Base-by-base conservation (phyloP, 2,113 vertebrate genomes). In the Pachyramphus minor region DNA sequence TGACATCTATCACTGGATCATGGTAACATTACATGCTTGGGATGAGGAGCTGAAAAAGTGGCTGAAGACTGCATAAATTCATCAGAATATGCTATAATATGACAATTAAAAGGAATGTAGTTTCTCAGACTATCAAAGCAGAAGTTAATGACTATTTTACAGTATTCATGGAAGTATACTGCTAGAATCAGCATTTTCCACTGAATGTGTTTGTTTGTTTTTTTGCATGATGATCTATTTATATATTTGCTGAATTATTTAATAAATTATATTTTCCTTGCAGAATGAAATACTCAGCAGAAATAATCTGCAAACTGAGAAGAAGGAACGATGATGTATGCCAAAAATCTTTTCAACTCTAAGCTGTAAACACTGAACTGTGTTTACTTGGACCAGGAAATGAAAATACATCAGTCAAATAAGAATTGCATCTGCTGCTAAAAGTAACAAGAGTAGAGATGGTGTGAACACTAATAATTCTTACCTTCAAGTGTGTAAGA, bases 241-340 rank as follows among this genome's bases (percentile, higher is more conserved):
- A 89, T n/a, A 15, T 63, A 64, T 78, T 92, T 90, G 47, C 44
- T 91, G 56, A 95, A 52, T 80, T 95, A 72, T 86, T 96, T 92
- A 1, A 75, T 74, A 35, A 87, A 66, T 55, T 73, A 8, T 67
- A 31, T 77, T 90, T 89, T 85, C 33, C 37, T 90, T 84, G 39
- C 27, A 85, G 74, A 84, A 95, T 87, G 28, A 84, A 96, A 87
- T 85, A 68, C 37, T 91, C 45, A 89, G 71, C 62, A 50, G 50
- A 63, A 63, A 63, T 21, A 63, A 14, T 58, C 64, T 60, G 31
- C 35, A 87, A 84, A 72, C 53, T 76, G 62, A 89, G 53, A 78
- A 77, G 37, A 60, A 81, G 84, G 53, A 84, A 68, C 20, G 84
- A 41, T 49, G 12, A 53, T 41, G 16, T 44, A 42, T 62, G 53